phyloP scores from a whole-genome alignment of 2,113 vertebrate species.

The Scopus umbretta region DNA sequence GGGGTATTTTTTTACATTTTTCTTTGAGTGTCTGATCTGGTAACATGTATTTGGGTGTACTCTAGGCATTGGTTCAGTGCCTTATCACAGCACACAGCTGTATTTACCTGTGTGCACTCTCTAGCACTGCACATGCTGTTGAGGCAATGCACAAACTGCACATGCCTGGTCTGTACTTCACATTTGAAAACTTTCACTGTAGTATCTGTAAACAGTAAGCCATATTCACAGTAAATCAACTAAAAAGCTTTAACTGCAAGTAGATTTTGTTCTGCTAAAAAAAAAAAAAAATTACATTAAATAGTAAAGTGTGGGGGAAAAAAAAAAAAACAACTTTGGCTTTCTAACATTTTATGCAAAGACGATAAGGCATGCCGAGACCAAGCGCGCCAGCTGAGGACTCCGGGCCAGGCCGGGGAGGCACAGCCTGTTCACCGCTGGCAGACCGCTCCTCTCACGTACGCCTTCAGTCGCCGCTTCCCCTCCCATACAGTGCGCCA shows the following conservation, averaged over 20 bases:
- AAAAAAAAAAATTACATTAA: neutral
- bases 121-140: accelerated
- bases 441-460: neutral
- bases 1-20: accelerated
- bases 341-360: neutral
- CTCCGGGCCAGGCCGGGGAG: neutral
- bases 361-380: neutral
- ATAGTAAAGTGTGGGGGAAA: neutral
- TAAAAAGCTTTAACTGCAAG: neutral
- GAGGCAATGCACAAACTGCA: neutral
- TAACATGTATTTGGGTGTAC: neutral
- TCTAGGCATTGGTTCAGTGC: neutral
- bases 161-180: accelerated
- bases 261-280: neutral
- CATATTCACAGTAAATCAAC: neutral
- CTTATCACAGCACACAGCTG: neutral
- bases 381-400: neutral
- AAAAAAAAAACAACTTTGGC: neutral
- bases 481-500: neutral
- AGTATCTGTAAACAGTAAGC: neutral
- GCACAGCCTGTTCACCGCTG: neutral
- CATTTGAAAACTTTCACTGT: neutral
- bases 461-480: accelerated
- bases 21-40: neutral
- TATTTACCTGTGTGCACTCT: neutral